Evolutionary conservation across 2,797 vertebrate species (phyloP).

Genomic region (Benthosema pterotum): DNA sequence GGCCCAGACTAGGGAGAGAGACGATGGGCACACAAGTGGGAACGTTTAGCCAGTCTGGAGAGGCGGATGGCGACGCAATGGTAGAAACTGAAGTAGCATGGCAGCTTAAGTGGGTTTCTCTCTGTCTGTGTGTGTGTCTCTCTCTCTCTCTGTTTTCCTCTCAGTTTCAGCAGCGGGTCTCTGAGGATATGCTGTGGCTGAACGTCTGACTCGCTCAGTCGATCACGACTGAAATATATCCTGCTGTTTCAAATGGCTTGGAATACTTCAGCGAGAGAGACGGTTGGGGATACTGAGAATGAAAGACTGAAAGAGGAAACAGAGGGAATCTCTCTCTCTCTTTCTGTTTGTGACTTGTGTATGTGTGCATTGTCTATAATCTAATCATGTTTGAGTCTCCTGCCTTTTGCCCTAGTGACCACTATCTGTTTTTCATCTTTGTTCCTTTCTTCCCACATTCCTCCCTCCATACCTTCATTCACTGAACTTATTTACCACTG

Average conservation of each 20-base stretch:
- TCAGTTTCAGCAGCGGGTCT: conserved; percentile 65
- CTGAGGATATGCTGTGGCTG: conserved; percentile 63
- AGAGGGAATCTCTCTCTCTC: conserved; percentile 14
- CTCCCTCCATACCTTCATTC: conserved; percentile 9
- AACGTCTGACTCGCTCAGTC: conserved; percentile 66
- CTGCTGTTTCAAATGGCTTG: conserved; percentile 62
- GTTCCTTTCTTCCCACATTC: conserved; percentile 18
- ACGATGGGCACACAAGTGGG: conserved; percentile 54
- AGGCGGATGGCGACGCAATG: conserved; percentile 50
- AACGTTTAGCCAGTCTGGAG: conserved; percentile 70
- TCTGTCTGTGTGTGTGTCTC: no score
- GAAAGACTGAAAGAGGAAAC: conserved; percentile 46
- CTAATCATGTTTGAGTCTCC: conserved; percentile 44
- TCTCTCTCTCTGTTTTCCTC: conserved; percentile 57
- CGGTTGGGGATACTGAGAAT: conserved; percentile 23
- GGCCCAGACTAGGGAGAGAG: conserved; percentile 31
- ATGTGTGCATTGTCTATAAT: conserved; percentile 47
- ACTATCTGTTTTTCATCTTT: conserved; percentile 47
- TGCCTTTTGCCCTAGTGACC: conserved; percentile 28
- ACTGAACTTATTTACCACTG: conserved; percentile 1
- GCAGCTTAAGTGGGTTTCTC: conserved; percentile 54
- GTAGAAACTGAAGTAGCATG: conserved; percentile 63
- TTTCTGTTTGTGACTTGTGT: conserved; percentile 15
- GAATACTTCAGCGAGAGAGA: conserved; percentile 50
- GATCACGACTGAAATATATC: conserved; percentile 70